A percentile compares a stretch with the other conserved stretches of the same genome.
Conservation (phyloP, 2,888 invertebrate species). For the Ashinkailepas kermadecensis region DNA sequence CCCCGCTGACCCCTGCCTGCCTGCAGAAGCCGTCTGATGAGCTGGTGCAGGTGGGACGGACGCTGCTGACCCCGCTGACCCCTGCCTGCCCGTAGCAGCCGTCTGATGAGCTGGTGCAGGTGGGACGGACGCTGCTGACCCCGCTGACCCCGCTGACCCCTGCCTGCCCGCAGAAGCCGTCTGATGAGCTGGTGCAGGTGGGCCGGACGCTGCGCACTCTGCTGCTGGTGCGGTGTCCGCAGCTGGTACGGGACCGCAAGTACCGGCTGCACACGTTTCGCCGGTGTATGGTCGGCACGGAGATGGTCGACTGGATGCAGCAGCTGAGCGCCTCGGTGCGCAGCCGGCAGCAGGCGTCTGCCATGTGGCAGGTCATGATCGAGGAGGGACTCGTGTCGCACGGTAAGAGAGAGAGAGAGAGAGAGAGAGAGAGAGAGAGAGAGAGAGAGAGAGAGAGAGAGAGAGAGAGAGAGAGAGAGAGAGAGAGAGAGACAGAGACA, state of each 20-base stretch:
- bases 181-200: constrained; percentile 57
- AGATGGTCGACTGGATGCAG: constrained; percentile 72
- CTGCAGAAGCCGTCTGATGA: constrained; percentile 54
- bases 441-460: no score
- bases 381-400: constrained; percentile 70
- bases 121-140: constrained; percentile 63
- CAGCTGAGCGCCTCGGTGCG: constrained; percentile 53
- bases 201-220: constrained; percentile 62
- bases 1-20: background rate
- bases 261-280: constrained; percentile 48
- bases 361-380: constrained; percentile 74
- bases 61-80: background rate
- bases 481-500: background rate
- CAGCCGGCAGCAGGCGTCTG: constrained; percentile 60
- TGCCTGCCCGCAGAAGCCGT: constrained; percentile 48
- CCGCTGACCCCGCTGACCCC: constrained; percentile 38
- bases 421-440: no score
- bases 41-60: constrained; percentile 58
- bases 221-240: constrained; percentile 53
- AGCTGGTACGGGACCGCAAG: constrained; percentile 53
- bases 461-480: no score
- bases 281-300: constrained; percentile 66
- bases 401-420: constrained; percentile 48
- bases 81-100: constrained; percentile 46
- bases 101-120: constrained; percentile 57